A percentile compares a stretch with the other conserved stretches of the same genome.
These are phyloP conservation scores for Tetragonula clypearis DNA, from an alignment of 1,140 invertebrate species.

Conservation along the genomic window DNA sequence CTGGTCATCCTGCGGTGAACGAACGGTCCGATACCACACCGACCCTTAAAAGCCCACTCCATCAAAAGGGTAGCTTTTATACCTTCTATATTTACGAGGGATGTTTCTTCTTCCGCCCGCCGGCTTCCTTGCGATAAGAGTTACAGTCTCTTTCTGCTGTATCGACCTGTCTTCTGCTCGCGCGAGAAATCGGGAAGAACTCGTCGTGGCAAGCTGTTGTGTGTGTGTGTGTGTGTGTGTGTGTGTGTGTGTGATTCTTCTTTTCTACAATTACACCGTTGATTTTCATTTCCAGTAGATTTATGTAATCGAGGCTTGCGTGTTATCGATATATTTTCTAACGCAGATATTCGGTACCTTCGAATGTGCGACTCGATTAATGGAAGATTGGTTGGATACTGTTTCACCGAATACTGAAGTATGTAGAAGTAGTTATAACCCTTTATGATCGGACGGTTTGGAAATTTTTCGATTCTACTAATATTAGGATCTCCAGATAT, in stretches of 20 bases:
- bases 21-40: slow-evolving; percentile 68
- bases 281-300: too few species aligned
- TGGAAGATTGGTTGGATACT: too few species aligned
- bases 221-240: accelerated
- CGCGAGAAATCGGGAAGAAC: slow-evolving; percentile 45
- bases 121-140: slow-evolving; percentile 76
- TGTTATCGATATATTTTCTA: too few species aligned
- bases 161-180: slow-evolving; percentile 55
- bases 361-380: too few species aligned
- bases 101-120: slow-evolving; percentile 77
- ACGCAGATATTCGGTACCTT: too few species aligned
- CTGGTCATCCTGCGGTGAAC: slow-evolving; percentile 72
- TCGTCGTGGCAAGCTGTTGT: neutral
- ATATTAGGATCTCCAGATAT: too few species aligned
- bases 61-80: slow-evolving; percentile 80
- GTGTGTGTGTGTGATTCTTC: neutral
- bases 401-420: too few species aligned
- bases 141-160: slow-evolving; percentile 64
- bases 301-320: too few species aligned
- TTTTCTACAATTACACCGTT: neutral
- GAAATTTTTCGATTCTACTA: too few species aligned
- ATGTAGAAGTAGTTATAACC: too few species aligned
- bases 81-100: slow-evolving; percentile 79
- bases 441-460: too few species aligned
- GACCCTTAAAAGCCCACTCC: slow-evolving; percentile 78